phyloP scores from a whole-genome alignment of 2,888 invertebrate species.

The Macaria notata region DNA sequence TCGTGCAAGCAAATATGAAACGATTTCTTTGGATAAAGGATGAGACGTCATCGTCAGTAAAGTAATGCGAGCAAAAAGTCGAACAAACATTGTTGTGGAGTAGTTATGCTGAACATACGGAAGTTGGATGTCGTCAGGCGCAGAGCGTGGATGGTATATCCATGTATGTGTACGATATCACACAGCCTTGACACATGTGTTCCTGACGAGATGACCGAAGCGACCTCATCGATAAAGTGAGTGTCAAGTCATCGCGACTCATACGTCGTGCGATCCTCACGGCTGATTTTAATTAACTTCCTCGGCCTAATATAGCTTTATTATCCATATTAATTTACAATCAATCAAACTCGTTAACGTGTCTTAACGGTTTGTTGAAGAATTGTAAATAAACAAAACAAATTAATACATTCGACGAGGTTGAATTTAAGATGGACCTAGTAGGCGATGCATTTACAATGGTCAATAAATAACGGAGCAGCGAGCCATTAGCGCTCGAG shows the following conservation, averaged over 20 bases:
- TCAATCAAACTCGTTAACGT: not conserved
- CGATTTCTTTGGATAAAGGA: slow-evolving; percentile 28
- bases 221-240: slow-evolving; percentile 57
- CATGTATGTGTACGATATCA: slow-evolving; percentile 24
- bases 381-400: no score
- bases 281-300: slow-evolving; percentile 62
- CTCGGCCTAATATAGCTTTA: slow-evolving; percentile 50
- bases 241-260: slow-evolving; percentile 52
- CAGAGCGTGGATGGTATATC: slow-evolving; percentile 29
- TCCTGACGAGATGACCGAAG: slow-evolving; percentile 55
- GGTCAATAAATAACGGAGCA: slow-evolving; percentile 26
- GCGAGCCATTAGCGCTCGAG: slow-evolving; percentile 35
- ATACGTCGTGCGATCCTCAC: slow-evolving; percentile 51
- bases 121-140: slow-evolving; percentile 48
- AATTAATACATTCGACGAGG: slow-evolving; percentile 6
- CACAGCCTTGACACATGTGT: slow-evolving; percentile 61
- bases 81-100: slow-evolving; percentile 44
- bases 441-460: slow-evolving; percentile 20
- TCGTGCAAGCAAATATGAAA: slow-evolving; percentile 24
- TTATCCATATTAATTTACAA: slow-evolving; percentile 17
- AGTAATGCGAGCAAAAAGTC: slow-evolving; percentile 36
- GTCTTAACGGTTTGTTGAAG: no score
- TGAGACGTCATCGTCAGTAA: slow-evolving; percentile 31
- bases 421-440: slow-evolving; percentile 4
- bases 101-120: slow-evolving; percentile 54